A percentile compares a stretch with the other conserved stretches of the same genome.
Conservation (phyloP, 2,113 vertebrate genomes). For the Prunella fulvescens region DNA sequence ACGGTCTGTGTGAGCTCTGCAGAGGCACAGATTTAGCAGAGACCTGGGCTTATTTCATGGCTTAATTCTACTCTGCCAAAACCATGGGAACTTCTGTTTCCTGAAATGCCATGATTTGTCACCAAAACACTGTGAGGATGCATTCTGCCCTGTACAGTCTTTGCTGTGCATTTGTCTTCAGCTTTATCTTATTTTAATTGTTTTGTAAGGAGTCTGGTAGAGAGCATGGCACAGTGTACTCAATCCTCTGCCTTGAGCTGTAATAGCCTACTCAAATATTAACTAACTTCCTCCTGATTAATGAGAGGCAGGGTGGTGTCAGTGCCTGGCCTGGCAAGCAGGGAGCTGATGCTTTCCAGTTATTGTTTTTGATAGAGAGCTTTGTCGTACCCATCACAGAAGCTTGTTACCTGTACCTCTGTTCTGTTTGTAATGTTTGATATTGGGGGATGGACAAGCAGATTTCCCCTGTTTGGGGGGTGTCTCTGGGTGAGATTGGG, state of each 20-base stretch:
- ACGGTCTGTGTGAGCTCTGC: background rate
- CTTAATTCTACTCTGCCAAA: background rate
- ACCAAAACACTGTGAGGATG: background rate
- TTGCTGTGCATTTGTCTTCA: background rate
- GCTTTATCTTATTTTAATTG: background rate
- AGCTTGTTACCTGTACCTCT: background rate
- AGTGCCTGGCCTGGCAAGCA: background rate
- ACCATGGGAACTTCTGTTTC: background rate
- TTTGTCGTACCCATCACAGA: background rate
- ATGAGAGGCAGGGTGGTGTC: background rate
- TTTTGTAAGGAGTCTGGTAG: background rate
- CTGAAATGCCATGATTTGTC: background rate
- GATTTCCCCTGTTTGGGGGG: background rate
- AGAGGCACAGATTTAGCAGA: background rate
- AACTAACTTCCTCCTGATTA: background rate
- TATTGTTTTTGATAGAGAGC: background rate
- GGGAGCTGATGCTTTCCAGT: background rate
- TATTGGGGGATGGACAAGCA: fast-evolving
- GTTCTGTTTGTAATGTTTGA: background rate
- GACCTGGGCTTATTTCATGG: background rate
- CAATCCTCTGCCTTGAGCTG: background rate
- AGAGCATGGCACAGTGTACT: background rate
- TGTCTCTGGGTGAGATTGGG: background rate
- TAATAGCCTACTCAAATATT: background rate
- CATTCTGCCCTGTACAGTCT: background rate